Evolutionary conservation across 2,888 invertebrate species (phyloP), one percentile per base, ranked within the genome.

Genomic region (Lithophane leautieri): DNA sequence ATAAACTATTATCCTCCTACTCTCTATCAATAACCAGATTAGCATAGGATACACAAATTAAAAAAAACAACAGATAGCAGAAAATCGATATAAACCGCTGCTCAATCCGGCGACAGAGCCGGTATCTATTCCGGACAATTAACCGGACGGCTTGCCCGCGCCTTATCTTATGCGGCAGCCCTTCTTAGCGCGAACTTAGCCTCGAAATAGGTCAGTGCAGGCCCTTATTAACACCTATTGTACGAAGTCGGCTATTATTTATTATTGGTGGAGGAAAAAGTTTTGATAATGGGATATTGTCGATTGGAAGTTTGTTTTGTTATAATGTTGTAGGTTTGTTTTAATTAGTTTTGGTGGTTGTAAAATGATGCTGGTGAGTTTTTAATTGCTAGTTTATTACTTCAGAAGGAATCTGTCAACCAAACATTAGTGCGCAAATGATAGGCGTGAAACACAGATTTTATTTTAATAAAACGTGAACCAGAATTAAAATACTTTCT

Each of bases 111-210:
- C 85, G 88, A 86, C 84, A 86, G 84, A 81, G 80, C 79, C 84
- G 87, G 86, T 91, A 92, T 93, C 93, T 92, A 92, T 93, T 90
- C 93, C 90, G 91, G 89, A 93, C 95, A 94, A 95, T 95, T 95
- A 95, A 90, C 88, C 93, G 93, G 88, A 50, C 88, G 92, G 90
- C 91, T 93, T 91, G 92, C 85, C 89, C 85, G 70, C 78, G 81
- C 90, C 92, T 95, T 95, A 95, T 95, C 95, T 93, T 85, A 84
- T 86, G 83, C 81, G 89, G 89, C 95, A 95, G 95, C 89, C 93
- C 91, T 93, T 92, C 94, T 93, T 95, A 94, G 93, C 92, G 93
- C 91, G 91, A 91, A 92, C 92, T 93, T 92, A 92, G 89, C 91
- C 90, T 73, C 88, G 92, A 94, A 94, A 92, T 94, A 91, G 94